Conservation (phyloP, 2,797 vertebrate genomes). For the Bradypus variegatus region DNA sequence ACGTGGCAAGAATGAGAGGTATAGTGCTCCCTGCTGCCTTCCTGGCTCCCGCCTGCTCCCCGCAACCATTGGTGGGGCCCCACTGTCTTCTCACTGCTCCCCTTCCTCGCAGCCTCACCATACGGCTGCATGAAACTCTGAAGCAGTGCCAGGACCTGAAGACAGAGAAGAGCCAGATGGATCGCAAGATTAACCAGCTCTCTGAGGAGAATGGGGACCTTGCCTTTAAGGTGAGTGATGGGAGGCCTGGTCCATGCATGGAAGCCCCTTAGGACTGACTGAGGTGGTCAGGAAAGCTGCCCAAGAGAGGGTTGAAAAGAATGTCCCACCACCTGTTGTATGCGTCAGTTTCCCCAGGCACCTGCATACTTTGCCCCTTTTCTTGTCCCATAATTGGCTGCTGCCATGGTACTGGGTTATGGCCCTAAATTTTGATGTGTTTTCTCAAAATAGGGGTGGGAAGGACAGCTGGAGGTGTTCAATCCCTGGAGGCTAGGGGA, state of each 20-base stretch:
- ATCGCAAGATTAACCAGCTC: slow-evolving; percentile 85
- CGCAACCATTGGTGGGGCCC: accelerated
- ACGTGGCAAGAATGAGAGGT: slow-evolving; percentile 81
- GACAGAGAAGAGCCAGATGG: slow-evolving; percentile 83
- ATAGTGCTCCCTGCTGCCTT: background rate
- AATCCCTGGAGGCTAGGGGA: background rate
- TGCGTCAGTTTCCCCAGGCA: background rate
- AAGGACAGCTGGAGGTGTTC: background rate
- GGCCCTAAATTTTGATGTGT: background rate
- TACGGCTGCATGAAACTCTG: slow-evolving; percentile 83
- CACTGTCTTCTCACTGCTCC: background rate
- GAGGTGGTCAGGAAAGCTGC: background rate
- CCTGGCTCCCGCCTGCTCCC: background rate
- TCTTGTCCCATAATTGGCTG: background rate
- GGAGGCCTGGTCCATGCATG: accelerated
- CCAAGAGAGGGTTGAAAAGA: background rate
- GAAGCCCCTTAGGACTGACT: background rate
- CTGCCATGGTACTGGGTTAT: background rate
- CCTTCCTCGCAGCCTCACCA: slow-evolving; percentile 75
- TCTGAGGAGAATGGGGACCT: slow-evolving; percentile 89
- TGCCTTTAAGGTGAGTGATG: slow-evolving; percentile 79
- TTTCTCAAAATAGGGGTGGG: background rate
- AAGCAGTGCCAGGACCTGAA: slow-evolving; percentile 88
- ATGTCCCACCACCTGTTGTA: background rate
- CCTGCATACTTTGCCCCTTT: background rate